Conservation (phyloP, 2,113 vertebrate species). For the Vidua macroura region DNA sequence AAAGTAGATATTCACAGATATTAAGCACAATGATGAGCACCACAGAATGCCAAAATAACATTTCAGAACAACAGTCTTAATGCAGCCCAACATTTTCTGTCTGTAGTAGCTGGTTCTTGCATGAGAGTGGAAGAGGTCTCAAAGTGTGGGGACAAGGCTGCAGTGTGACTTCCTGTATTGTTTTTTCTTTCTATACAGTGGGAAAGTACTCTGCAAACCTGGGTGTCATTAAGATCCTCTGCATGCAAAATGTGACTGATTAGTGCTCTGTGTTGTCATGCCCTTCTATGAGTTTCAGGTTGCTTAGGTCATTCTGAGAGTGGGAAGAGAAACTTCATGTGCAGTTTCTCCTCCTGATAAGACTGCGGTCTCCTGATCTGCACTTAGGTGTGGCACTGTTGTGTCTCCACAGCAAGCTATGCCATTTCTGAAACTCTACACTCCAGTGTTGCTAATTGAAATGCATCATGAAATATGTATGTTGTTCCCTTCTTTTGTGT, state of each 20-base stretch:
- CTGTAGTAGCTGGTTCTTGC: neutral
- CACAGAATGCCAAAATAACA: neutral
- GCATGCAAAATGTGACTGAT: neutral
- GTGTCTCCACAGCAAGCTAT: neutral
- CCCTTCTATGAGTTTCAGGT: neutral
- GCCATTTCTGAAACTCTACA: conserved; percentile 28
- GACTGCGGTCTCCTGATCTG: neutral
- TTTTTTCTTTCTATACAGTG: neutral
- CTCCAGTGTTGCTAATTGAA: conserved; percentile 14
- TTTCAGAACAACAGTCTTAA: neutral
- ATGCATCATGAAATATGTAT: conserved; percentile 62
- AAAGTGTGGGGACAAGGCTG: neutral
- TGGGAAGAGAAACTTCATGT: conserved; percentile 31
- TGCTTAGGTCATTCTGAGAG: conserved; percentile 35
- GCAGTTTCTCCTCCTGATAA: conserved; percentile 45
- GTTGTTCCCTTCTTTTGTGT: neutral
- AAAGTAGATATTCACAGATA: neutral
- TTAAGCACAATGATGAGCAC: neutral
- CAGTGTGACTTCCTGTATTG: neutral
- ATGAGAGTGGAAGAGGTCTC: neutral
- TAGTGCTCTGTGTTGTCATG: neutral
- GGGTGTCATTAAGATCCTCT: neutral
- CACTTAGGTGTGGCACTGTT: conserved; percentile 28
- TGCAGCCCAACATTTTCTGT: neutral
- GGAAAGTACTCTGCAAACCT: neutral